Base-by-base conservation (phyloP, 1,140 invertebrate species). In the Steinernema feltiae region DNA sequence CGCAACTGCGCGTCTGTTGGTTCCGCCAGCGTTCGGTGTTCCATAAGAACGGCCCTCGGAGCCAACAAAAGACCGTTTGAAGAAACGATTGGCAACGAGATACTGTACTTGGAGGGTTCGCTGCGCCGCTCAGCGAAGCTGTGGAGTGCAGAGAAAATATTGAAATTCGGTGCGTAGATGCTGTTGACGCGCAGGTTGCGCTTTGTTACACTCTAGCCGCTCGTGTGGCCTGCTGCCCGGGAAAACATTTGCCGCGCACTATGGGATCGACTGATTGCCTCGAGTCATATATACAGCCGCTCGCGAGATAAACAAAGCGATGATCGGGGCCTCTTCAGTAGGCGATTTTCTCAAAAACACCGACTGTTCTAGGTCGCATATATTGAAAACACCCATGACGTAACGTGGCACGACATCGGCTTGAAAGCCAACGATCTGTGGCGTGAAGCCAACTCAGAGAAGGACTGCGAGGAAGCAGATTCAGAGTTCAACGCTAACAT, bases 401-500 rank as follows among this genome's bases (percentile, higher is more conserved):
- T 63, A 1, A 74, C 76, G 41, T 81, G 80, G 80, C 82, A 81
- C 71, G 78, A 30, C 31, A 83, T 81, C 48, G 69, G 81, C 24
- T 70, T 79, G 7, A 79, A 76, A 48, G 80, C 82, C 1, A 41
- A 32, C n/a, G 70, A 78, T 29, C 32, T 73, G 21, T 83, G 81
- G 81, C 17, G 31, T 29, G 30, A 73, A 12, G 41, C 73, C 29
- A 48, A 35, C 18, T 48, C 32, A 12, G 3, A 24, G 53, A 72
- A 32, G 30, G 48, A 30, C n/a, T 12, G 1, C 29, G 81, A 80
- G n/a, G 80, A 77, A 7, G 27, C 3, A 3, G 78, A 81, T 1
- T 24, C n/a, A 12, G 81, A 81, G 21, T 83, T 81, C 78, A 79
- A 83, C 21, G 80, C 82, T 31, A 83, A 81, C 1, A 81, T 81